Percentiles rank a stretch among this genome's conserved stretches.
Conservation (phyloP, 1,140 invertebrate genomes). For the Drosophila sechellia region DNA sequence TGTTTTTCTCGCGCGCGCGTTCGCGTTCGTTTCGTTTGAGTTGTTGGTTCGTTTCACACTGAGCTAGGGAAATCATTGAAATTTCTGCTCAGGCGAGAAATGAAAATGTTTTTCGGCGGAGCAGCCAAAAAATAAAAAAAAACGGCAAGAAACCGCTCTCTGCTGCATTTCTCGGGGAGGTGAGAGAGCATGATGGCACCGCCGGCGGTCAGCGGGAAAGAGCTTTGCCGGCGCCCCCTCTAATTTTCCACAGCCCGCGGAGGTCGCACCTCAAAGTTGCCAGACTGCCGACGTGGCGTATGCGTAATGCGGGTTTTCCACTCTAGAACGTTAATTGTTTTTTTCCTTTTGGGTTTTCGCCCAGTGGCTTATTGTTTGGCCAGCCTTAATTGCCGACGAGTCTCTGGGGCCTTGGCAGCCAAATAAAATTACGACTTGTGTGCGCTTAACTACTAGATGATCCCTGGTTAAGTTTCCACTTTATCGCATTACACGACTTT, state of each 20-base stretch:
- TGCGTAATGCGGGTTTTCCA: constrained; percentile 71
- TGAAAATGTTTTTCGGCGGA: constrained; percentile 31
- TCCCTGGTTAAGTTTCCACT: constrained; percentile 20
- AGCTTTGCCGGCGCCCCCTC: constrained; percentile 33
- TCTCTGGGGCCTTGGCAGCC: background rate
- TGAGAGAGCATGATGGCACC: constrained; percentile 10
- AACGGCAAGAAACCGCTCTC: constrained; percentile 23
- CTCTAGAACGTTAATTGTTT: constrained; percentile 46
- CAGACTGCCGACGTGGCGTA: constrained; percentile 73
- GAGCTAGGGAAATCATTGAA: constrained; percentile 72
- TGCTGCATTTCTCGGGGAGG: constrained; percentile 14
- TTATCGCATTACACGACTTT: constrained; percentile 18
- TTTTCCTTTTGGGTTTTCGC: background rate
- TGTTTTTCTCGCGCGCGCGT: constrained; percentile 51
- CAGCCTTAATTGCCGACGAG: constrained; percentile 33
- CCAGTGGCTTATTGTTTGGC: constrained; percentile 18
- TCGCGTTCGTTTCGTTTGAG: constrained; percentile 81
- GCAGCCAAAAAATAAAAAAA: constrained; percentile 3
- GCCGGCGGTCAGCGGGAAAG: constrained; percentile 64
- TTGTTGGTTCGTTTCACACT: constrained; percentile 83
- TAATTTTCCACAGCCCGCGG: background rate
- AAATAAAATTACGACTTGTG: constrained; percentile 23
- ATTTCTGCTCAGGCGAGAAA: constrained; percentile 73
- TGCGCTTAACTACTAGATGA: constrained; percentile 14
- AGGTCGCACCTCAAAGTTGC: constrained; percentile 58